These are phyloP conservation scores for Caenorhabditis becei DNA, from an alignment of 2,888 invertebrate species.

Conservation along the genomic window DNA sequence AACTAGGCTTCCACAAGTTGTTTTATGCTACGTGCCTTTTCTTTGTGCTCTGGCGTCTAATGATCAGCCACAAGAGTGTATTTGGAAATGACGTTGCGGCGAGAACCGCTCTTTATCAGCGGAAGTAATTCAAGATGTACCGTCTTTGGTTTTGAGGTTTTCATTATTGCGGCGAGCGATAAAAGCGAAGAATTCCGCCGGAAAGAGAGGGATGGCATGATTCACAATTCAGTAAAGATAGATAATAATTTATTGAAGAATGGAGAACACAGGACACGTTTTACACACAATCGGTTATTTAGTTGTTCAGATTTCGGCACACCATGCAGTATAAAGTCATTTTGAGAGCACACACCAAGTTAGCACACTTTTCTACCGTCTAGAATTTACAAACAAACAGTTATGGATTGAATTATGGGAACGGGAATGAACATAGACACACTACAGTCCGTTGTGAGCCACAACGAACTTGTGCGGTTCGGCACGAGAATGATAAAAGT, in stretches of 20 bases:
- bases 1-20: too few relatives aligned
- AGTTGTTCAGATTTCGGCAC: slow-evolving; percentile 44
- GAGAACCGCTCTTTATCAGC: neutral
- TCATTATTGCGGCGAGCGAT: neutral
- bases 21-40: too few relatives aligned
- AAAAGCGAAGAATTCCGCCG: neutral
- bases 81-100: neutral
- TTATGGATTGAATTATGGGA: neutral
- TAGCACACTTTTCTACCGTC: slow-evolving; percentile 8
- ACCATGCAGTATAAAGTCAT: slow-evolving; percentile 39
- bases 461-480: slow-evolving; percentile 63
- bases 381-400: slow-evolving; percentile 33
- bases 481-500: slow-evolving; percentile 78
- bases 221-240: neutral
- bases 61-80: slow-evolving; percentile 1
- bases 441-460: slow-evolving; percentile 26
- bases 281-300: slow-evolving; percentile 37
- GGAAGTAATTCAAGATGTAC: slow-evolving; percentile 7
- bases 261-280: slow-evolving; percentile 42
- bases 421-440: neutral
- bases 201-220: neutral
- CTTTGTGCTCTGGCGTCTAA: neutral
- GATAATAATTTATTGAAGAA: slow-evolving; percentile 28
- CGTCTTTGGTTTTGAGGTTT: slow-evolving; percentile 5
- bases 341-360: slow-evolving; percentile 26